Evolutionary conservation across 2,113 vertebrate genomes (phyloP).

Genomic region (Petroica traversi): DNA sequence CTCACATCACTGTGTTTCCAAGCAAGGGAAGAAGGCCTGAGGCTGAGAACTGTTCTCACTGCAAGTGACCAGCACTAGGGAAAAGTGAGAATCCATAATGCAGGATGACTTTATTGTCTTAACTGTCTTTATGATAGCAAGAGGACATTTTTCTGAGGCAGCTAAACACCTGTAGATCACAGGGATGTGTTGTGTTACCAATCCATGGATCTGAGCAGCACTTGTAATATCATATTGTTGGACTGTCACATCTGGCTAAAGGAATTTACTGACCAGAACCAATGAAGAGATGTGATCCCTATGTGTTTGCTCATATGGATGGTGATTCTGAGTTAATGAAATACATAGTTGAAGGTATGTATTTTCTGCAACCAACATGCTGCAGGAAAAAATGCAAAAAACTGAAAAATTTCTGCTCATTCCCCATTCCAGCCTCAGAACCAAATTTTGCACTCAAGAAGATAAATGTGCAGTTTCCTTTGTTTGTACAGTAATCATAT

Average conservation of each 20-base stretch:
- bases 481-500: neutral
- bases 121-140: neutral
- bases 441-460: neutral
- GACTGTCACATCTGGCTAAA: neutral
- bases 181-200: rapidly evolving
- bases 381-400: neutral
- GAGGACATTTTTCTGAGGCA: neutral
- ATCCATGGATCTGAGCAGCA: neutral
- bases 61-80: neutral
- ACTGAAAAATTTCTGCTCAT: neutral
- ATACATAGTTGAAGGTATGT: neutral
- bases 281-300: neutral
- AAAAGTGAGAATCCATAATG: neutral
- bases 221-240: neutral
- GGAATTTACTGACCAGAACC: neutral
- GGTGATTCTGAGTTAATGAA: neutral
- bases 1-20: neutral
- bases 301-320: neutral
- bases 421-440: neutral
- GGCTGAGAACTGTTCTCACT: neutral
- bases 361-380: neutral
- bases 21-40: neutral
- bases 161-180: neutral
- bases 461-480: neutral
- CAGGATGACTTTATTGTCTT: neutral